Base-by-base conservation (phyloP, 2,113 vertebrate genomes). In the Pao palembangensis region DNA sequence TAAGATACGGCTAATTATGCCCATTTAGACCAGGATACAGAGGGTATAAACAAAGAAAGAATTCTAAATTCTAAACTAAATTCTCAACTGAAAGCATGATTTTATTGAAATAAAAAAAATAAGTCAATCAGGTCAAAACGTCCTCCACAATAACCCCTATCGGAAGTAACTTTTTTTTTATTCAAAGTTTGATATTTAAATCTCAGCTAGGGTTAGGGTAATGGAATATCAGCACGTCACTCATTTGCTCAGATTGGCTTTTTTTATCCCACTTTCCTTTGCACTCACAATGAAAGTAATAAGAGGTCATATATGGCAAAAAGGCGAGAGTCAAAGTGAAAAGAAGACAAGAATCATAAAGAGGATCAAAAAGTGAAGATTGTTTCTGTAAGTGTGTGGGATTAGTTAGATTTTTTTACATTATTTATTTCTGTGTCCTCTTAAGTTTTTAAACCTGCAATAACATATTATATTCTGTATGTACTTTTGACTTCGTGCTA, bases 131-230 rank as follows among this genome's bases (percentile, higher is more conserved):
- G 13, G 10, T 51, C 41, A 41, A 31, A 28, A 11, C 23, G 8
- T 43, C 34, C 11, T 43, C 14, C 34, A 60, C 34, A 43, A 10
- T 34, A 20, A 31, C 13, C 1, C 15, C 4, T 28, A 28, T 28
- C 3, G 5, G 25, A 28, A 15, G 47, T 59, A 31, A 47, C 10
- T 8, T 51, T 17, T 4, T 51, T 51, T 53, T 19, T 20, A 48
- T 63, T 47, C n/a, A 18, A 46, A 17, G 19, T 58, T 20, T 64
- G 20, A 65, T 34, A 44, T 65, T 55, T 51, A 31, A 34, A 4
- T 3, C 42, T 43, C 15, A 43, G 5, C 13, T 10, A 1, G 1
- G 8, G 2, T 16, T 38, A 0, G 2, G 55, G 51, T 61, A 47
- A 52, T 5, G 15, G 41, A 38, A 1, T 8, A 47, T 46, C 6